These are phyloP conservation scores for Dryocosmus kuriphilus DNA, from an alignment of 2,888 invertebrate genomes.

Conservation along the genomic window DNA sequence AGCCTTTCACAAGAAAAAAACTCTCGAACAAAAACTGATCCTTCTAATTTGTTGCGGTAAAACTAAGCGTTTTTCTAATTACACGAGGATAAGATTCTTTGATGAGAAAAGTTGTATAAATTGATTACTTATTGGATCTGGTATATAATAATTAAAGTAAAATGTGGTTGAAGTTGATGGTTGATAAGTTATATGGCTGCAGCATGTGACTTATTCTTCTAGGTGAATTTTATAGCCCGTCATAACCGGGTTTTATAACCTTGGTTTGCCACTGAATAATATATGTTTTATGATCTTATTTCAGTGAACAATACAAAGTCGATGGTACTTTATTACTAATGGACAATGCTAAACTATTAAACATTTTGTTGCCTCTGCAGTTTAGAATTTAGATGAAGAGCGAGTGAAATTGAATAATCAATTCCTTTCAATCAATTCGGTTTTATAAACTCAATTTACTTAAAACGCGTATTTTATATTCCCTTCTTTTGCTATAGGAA, in stretches of 20 bases:
- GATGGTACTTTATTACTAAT: neutral
- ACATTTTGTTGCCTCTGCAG: neutral
- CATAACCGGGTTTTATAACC: neutral
- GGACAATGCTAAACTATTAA: neutral
- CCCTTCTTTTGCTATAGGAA: too few relatives aligned
- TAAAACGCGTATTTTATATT: neutral
- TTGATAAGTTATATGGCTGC: neutral
- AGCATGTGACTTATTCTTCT: slow-evolving; percentile 3
- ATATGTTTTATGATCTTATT: neutral
- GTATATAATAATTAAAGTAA: neutral
- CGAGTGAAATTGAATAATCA: neutral
- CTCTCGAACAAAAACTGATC: too few relatives aligned
- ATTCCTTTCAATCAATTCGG: neutral
- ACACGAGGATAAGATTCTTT: too few relatives aligned
- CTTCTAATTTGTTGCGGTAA: neutral
- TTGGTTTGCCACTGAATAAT: neutral
- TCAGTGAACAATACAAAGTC: neutral
- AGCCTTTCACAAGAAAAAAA: too few relatives aligned
- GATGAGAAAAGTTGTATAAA: neutral
- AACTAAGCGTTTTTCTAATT: too few relatives aligned
- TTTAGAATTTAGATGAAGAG: neutral
- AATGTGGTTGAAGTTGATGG: neutral
- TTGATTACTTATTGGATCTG: neutral
- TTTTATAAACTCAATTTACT: neutral
- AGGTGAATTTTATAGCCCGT: neutral